Conservation (phyloP, 2,113 vertebrate genomes). For the Crotalus helleri region DNA sequence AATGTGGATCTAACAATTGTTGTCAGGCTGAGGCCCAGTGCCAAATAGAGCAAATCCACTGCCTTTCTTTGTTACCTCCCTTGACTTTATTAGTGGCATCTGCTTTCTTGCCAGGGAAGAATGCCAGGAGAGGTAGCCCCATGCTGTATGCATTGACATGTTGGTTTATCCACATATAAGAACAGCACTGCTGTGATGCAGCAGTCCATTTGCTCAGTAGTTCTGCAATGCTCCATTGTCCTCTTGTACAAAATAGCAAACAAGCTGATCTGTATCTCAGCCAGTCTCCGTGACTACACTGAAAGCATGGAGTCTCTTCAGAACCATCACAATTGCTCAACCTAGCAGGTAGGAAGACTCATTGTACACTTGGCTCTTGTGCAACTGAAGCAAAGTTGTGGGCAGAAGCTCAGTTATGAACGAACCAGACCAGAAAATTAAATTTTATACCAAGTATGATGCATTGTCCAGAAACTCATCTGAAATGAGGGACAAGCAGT, state of each 20-base stretch:
- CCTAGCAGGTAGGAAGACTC: not conserved
- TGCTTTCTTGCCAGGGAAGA: slow-evolving; percentile 3
- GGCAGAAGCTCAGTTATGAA: not conserved
- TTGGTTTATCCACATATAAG: not conserved
- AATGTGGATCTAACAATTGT: not conserved
- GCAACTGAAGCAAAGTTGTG: not conserved
- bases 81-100: slow-evolving; percentile 18
- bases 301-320: rapidly evolving
- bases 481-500: not conserved
- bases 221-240: not conserved
- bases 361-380: not conserved
- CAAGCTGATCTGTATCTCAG: not conserved
- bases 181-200: not conserved
- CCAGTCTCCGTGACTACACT: rapidly evolving
- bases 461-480: not conserved
- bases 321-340: not conserved
- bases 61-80: slow-evolving; percentile 6
- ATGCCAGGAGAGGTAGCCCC: slow-evolving; percentile 9
- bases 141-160: not conserved
- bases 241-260: not conserved
- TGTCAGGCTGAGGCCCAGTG: slow-evolving; percentile 4
- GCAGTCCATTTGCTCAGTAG: not conserved
- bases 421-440: not conserved
- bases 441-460: not conserved
- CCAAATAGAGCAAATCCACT: slow-evolving; percentile 1